phyloP scores from a whole-genome alignment of 2,888 invertebrate genomes.

The Chloromyia formosa region DNA sequence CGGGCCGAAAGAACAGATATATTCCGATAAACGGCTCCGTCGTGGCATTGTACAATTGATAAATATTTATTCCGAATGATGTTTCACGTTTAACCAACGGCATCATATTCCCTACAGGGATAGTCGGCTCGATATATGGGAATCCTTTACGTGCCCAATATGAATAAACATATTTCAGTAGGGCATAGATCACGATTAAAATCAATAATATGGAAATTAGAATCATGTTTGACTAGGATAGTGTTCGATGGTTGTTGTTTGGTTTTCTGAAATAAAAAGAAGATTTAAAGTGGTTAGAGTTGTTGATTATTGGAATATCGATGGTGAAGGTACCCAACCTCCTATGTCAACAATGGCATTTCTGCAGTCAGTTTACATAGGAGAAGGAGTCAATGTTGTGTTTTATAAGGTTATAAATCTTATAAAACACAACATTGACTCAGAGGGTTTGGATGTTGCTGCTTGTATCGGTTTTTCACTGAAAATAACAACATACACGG shows the following conservation, averaged over 20 bases:
- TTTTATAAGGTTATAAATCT: no score
- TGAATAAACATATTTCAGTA: conserved; percentile 25
- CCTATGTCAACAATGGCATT: no score
- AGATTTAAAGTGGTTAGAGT: no score
- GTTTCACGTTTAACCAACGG: conserved; percentile 52
- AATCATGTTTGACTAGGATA: neutral
- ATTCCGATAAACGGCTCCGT: conserved; percentile 56
- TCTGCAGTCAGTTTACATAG: no score
- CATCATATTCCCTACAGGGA: conserved; percentile 53
- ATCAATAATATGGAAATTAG: neutral
- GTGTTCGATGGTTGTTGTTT: neutral
- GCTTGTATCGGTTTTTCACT: no score
- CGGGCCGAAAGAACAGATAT: conserved; percentile 47
- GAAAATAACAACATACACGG: no score
- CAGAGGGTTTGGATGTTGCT: no score
- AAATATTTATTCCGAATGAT: conserved; percentile 53
- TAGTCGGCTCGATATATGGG: conserved; percentile 57
- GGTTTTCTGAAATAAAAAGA: neutral
- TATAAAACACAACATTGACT: no score
- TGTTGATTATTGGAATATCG: neutral
- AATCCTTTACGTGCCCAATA: conserved; percentile 48
- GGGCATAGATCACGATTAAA: neutral
- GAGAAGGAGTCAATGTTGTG: no score
- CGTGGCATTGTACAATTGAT: conserved; percentile 53
- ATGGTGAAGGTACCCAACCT: no score